Conservation (phyloP, 1,140 invertebrate species). For the Aricia agestis region DNA sequence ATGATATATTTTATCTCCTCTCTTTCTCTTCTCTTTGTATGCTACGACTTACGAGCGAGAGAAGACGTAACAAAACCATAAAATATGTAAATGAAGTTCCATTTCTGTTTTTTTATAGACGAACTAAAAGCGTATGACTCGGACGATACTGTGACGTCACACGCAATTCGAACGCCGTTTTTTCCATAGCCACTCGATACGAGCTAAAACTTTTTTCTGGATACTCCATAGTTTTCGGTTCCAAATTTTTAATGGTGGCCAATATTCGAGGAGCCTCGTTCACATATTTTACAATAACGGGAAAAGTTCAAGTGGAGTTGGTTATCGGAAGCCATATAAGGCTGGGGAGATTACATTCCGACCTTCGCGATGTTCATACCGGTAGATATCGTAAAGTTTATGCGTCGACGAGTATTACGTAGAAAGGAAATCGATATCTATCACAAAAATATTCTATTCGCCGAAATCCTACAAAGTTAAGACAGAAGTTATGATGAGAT, state of each 20-base stretch:
- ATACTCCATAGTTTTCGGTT: neutral
- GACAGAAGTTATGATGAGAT: no score
- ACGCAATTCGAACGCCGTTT: neutral
- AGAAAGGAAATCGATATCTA: neutral
- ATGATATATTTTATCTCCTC: neutral
- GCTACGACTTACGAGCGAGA: neutral
- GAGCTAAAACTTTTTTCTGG: neutral
- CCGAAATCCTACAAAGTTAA: no score
- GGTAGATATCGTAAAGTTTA: neutral
- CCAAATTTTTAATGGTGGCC: slow-evolving; percentile 5
- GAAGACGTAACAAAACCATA: neutral
- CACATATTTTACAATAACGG: neutral
- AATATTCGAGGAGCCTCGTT: slow-evolving; percentile 4
- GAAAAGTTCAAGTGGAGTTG: neutral
- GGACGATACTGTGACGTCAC: neutral
- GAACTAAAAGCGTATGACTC: neutral
- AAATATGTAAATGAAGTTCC: neutral
- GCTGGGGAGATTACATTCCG: slow-evolving; percentile 8
- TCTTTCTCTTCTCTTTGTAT: neutral
- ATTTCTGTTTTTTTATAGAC: neutral
- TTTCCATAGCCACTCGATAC: neutral
- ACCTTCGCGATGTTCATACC: neutral
- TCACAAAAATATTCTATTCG: no score
- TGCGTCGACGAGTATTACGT: neutral
- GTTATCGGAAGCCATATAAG: slow-evolving; percentile 10